These are phyloP conservation scores for Synergus laeviventris DNA, from an alignment of 2,888 invertebrate species.

Conservation along the genomic window DNA sequence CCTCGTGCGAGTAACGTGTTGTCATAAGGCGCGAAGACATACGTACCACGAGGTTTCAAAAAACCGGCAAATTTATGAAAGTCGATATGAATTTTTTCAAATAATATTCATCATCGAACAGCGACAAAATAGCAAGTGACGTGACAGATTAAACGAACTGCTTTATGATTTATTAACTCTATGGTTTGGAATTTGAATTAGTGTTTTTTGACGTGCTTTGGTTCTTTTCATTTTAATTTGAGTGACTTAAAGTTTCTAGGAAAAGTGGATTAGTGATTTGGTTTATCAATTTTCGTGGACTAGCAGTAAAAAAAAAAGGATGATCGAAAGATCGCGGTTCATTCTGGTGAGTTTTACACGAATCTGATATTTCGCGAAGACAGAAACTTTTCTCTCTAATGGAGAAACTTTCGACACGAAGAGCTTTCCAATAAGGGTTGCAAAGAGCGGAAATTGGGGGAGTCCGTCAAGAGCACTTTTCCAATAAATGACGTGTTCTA, in stretches of 20 bases:
- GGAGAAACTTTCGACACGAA: slow-evolving; percentile 1
- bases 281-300: neutral
- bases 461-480: neutral
- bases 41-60: slow-evolving; percentile 53
- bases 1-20: slow-evolving; percentile 62
- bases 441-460: neutral
- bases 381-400: slow-evolving; percentile 16
- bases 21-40: slow-evolving; percentile 53
- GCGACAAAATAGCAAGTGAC: neutral
- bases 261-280: slow-evolving; percentile 27
- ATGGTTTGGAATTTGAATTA: neutral
- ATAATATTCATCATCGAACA: neutral
- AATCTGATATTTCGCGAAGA: slow-evolving; percentile 6
- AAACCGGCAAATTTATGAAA: slow-evolving; percentile 4
- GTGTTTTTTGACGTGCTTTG: neutral
- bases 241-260: neutral
- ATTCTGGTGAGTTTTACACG: slow-evolving; percentile 19
- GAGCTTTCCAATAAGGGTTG: neutral
- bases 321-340: slow-evolving; percentile 26
- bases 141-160: neutral
- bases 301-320: neutral
- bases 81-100: neutral
- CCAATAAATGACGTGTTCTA: slow-evolving; percentile 5
- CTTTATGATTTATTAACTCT: neutral
- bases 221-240: neutral